A percentile compares a stretch with the other conserved stretches of the same genome.
These are phyloP conservation scores for Ectemnius continuus DNA, from an alignment of 2,888 invertebrate species.

Conservation along the genomic window DNA sequence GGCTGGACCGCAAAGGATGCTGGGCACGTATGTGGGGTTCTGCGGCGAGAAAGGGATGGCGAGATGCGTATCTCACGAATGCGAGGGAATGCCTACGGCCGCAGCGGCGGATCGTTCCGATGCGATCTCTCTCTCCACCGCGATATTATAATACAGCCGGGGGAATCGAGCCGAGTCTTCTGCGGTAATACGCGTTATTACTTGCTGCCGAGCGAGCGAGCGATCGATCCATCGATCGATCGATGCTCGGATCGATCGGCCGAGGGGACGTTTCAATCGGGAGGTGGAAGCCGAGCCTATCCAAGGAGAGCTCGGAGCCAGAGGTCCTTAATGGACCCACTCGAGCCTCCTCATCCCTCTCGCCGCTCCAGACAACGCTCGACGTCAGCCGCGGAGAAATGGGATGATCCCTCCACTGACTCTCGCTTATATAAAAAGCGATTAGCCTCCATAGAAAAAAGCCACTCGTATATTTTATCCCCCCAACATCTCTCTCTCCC, in stretches of 20 bases:
- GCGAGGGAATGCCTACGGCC: slow-evolving; percentile 17
- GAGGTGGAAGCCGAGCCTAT: slow-evolving; percentile 21
- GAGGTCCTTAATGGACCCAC: slow-evolving; percentile 18
- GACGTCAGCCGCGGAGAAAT: slow-evolving; percentile 26
- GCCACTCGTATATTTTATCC: slow-evolving; percentile 10
- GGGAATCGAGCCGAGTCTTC: slow-evolving; percentile 55
- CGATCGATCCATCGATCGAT: slow-evolving; percentile 55
- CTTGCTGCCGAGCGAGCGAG: slow-evolving; percentile 58
- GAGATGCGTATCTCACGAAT: slow-evolving; percentile 45
- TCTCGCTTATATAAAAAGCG: slow-evolving; percentile 17
- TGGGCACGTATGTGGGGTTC: neutral
- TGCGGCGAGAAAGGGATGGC: slow-evolving; percentile 1
- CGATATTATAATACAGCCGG: slow-evolving; percentile 57
- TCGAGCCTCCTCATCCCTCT: slow-evolving; percentile 19
- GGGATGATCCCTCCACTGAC: neutral
- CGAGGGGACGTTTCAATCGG: slow-evolving; percentile 67
- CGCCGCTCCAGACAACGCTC: slow-evolving; percentile 13
- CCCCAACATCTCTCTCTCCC: no score
- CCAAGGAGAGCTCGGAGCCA: neutral
- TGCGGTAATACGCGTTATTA: slow-evolving; percentile 66
- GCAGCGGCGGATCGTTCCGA: slow-evolving; percentile 49
- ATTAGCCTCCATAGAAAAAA: slow-evolving; percentile 19
- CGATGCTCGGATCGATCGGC: slow-evolving; percentile 56
- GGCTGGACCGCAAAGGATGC: no score
- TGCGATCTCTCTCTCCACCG: slow-evolving; percentile 41